Conservation (phyloP, 2,113 vertebrate genomes). For the Amphiprion percula region DNA sequence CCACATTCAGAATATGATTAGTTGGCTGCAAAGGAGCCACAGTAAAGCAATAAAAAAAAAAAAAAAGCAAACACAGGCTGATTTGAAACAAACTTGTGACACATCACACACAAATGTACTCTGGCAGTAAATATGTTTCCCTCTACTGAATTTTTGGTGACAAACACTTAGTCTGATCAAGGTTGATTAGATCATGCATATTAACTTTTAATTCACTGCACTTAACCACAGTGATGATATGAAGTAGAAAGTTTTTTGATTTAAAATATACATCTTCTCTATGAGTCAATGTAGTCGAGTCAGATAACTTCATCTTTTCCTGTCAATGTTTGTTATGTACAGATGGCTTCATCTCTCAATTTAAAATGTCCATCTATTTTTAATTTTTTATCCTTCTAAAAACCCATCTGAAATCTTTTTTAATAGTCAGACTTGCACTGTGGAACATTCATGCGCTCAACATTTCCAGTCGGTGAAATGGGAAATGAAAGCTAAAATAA, state of each 20-base stretch:
- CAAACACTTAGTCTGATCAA: too few species aligned
- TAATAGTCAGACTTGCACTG: background rate
- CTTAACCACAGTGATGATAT: background rate
- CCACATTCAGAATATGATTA: too few species aligned
- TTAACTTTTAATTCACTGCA: background rate
- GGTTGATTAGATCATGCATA: too few species aligned
- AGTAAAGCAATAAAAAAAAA: too few species aligned
- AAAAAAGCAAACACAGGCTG: too few species aligned
- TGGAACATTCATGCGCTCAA: background rate
- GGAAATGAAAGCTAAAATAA: conserved; percentile 47
- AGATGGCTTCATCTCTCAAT: conserved; percentile 2
- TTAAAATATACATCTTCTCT: too few species aligned
- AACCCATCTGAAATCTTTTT: conserved; percentile 33
- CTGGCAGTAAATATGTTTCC: too few species aligned
- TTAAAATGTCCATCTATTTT: conserved; percentile 19
- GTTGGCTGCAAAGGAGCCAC: too few species aligned
- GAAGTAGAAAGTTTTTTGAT: too few species aligned
- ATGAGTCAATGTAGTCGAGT: background rate
- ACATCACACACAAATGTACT: too few species aligned
- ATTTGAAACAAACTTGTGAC: too few species aligned
- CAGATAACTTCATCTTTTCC: background rate
- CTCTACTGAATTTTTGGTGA: too few species aligned
- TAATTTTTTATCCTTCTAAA: conserved; percentile 26
- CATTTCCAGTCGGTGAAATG: conserved; percentile 15
- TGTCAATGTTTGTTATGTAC: conserved; percentile 3